Percentiles rank a stretch among this genome's conserved stretches.
Evolutionary conservation across 1,140 invertebrate species (phyloP).

Genomic region (Euschistus heros): DNA sequence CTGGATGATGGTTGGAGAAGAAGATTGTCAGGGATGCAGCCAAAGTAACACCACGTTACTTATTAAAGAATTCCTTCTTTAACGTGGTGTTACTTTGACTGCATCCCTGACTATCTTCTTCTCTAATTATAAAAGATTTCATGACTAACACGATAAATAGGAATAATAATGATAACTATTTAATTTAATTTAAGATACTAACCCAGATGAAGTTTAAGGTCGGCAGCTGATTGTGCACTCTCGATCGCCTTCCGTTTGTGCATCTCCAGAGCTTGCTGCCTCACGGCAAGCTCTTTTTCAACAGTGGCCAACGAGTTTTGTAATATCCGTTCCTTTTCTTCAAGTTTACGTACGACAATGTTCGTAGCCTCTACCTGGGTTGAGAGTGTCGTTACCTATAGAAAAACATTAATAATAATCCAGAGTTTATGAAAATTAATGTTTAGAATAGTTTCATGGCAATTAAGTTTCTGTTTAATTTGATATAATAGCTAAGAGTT

Average conservation of each 20-base stretch:
- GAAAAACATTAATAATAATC: neutral
- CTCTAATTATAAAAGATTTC: no score
- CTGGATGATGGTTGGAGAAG: no score
- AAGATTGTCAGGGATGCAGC: no score
- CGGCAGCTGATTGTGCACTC: constrained; percentile 88
- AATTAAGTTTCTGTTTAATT: no score
- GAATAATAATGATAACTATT: neutral
- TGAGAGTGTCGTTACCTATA: constrained; percentile 63
- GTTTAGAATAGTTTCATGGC: no score
- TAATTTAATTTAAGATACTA: constrained; percentile 34
- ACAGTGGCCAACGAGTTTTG: constrained; percentile 85
- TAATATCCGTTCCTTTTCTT: constrained; percentile 92
- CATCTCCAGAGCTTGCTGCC: constrained; percentile 93
- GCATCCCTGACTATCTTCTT: no score
- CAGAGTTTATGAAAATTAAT: no score
- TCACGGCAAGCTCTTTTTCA: constrained; percentile 83
- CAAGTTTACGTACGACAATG: constrained; percentile 83
- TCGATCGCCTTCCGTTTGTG: constrained; percentile 95
- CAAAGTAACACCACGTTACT: no score
- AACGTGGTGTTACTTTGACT: no score
- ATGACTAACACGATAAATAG: neutral
- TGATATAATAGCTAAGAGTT: no score
- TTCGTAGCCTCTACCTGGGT: constrained; percentile 92
- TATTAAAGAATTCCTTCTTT: no score
- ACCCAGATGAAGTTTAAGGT: constrained; percentile 93